These are phyloP conservation scores for Acleris emargana DNA, from an alignment of 2,888 invertebrate species.

Conservation along the genomic window DNA sequence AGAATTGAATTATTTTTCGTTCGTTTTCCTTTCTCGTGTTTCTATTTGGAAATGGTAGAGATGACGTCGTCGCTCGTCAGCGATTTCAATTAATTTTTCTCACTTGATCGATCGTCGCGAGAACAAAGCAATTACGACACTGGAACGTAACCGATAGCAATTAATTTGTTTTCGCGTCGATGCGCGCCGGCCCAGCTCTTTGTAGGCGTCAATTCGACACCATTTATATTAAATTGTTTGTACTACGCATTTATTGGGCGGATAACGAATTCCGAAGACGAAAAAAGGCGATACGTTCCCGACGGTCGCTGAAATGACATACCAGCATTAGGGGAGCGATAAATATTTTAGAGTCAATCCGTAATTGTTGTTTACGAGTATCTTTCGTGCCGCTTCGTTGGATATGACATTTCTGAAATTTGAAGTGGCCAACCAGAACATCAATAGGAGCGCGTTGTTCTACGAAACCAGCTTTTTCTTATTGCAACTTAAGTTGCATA, in stretches of 20 bases:
- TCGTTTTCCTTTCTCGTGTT: conserved; percentile 11
- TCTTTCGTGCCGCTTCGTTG: neutral
- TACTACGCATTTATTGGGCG: conserved; percentile 44
- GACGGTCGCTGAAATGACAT: conserved; percentile 14
- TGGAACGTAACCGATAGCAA: conserved; percentile 78
- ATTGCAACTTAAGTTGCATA: too few species aligned
- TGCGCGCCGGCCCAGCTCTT: conserved; percentile 68
- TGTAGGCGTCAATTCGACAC: conserved; percentile 66
- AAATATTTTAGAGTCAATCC: conserved; percentile 11
- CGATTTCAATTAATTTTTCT: conserved; percentile 79
- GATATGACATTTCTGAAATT: neutral
- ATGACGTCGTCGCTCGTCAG: conserved; percentile 54
- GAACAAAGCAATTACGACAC: conserved; percentile 80
- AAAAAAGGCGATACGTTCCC: conserved; percentile 45
- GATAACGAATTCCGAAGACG: conserved; percentile 42
- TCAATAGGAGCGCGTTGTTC: too few species aligned
- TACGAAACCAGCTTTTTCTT: too few species aligned
- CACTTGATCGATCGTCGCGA: conserved; percentile 74
- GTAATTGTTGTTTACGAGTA: conserved; percentile 17
- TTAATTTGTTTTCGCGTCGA: conserved; percentile 78
- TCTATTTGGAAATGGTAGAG: conserved; percentile 35
- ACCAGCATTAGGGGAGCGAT: conserved; percentile 6
- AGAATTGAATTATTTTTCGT: conserved; percentile 5
- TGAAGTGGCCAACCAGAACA: neutral
- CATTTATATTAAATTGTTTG: conserved; percentile 70